Evolutionary conservation across 2,113 vertebrate genomes (phyloP).

Genomic region (Galemys pyrenaicus): DNA sequence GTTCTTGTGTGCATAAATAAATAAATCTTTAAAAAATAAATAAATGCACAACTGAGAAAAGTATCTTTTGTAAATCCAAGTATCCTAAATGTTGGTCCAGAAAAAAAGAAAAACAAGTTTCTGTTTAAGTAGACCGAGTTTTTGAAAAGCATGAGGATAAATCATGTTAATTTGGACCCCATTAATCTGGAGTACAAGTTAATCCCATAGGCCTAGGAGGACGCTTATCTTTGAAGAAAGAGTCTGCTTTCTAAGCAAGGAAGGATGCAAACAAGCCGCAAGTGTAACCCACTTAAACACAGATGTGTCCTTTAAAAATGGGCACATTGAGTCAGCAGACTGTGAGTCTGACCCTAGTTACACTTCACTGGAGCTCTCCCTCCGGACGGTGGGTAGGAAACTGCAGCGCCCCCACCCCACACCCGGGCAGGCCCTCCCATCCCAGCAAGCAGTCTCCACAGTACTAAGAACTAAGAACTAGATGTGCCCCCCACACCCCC

Average conservation of each 20-base stretch:
- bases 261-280: neutral
- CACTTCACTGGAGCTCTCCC: neutral
- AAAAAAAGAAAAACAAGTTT: neutral
- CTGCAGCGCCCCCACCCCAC: too few relatives aligned
- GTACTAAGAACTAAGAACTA: neutral
- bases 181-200: slow-evolving; percentile 46
- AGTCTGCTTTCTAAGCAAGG: slow-evolving; percentile 65
- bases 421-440: too few relatives aligned
- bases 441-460: too few relatives aligned
- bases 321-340: neutral
- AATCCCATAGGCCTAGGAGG: slow-evolving; percentile 48
- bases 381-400: too few relatives aligned
- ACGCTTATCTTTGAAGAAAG: slow-evolving; percentile 61
- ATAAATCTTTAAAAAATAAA: too few relatives aligned
- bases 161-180: slow-evolving; percentile 55
- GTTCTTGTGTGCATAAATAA: too few relatives aligned
- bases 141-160: slow-evolving; percentile 38
- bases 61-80: neutral
- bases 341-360: neutral
- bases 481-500: too few relatives aligned
- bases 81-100: slow-evolving; percentile 52
- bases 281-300: slow-evolving; percentile 13
- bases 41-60: neutral
- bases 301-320: neutral
- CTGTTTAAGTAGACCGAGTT: neutral